Base-by-base conservation (phyloP, 2,113 vertebrate species). In the Hippocampus barbouri region DNA sequence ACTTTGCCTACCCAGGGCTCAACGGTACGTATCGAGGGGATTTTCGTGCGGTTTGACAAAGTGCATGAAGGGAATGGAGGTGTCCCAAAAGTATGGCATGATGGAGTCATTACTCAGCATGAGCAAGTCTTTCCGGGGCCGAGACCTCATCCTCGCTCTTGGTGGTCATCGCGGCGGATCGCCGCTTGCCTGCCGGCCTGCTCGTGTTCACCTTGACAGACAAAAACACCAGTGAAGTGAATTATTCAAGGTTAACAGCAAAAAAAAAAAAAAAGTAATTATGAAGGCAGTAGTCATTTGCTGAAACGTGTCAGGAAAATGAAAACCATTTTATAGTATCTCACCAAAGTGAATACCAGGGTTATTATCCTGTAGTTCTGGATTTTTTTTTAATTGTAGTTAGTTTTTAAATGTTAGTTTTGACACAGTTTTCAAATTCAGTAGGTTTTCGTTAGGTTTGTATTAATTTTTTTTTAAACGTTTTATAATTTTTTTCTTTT, bases 41-140 rank as follows among this genome's bases (percentile, higher is more conserved):
- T 38, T 30, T 78, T 76, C 74, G 78, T 81, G 79, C 82, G 74
- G 72, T 74, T 82, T 70, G 43, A 77, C 20, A 85, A 87, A 85
- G 80, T 85, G 82, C 82, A 75, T 79, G 82, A 68, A 77, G 27
- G 16, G 77, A 68, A 74, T 11, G 69, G 47, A 76, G 77, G 53
- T 49, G 70, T 66, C 30, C 34, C 34, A 11, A 43, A 27, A 20
- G 7, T 61, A 56, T 23, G 21, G 23, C 53, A n/a, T 54, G 10
- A 6, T 38, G 34, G 18, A 51, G 7, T 51, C 5, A 51, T 51
- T 51, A 51, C 4, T 51, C 16, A 7, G 49, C 16, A 21, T 51
- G 27, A 14, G 25, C 56, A 6, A 60, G 25, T 6, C 27, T 34
- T 34, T 61, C 59, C 8, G 25, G 57, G 15, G 25, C 15, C 8